phyloP scores from a whole-genome alignment of 2,888 invertebrate species.

The Baccha elongata region DNA sequence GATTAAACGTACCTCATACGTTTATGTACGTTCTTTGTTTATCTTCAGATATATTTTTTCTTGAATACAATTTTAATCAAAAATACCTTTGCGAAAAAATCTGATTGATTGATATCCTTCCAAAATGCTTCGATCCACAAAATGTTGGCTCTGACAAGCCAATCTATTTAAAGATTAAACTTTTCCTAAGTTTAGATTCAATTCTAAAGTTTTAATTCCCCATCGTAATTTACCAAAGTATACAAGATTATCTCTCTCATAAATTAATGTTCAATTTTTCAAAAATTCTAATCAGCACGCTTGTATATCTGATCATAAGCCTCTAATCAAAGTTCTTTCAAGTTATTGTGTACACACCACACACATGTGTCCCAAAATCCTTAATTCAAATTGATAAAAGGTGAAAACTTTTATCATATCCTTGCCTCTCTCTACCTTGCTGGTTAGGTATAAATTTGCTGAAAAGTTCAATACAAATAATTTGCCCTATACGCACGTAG shows the following conservation, averaged over 20 bases:
- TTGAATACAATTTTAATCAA: no score
- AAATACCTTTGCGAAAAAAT: no score
- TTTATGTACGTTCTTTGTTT: no score
- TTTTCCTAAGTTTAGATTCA: no score
- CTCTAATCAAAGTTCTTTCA: slow-evolving; percentile 45
- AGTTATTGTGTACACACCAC: slow-evolving; percentile 5
- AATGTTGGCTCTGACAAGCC: no score
- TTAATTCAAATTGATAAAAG: slow-evolving; percentile 33
- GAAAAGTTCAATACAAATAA: slow-evolving; percentile 61
- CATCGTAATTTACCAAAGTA: slow-evolving; percentile 1
- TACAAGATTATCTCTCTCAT: not conserved
- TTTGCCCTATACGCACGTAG: slow-evolving; percentile 3
- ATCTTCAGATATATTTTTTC: no score
- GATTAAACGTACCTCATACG: no score
- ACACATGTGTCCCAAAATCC: slow-evolving; percentile 8
- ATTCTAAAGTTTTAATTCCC: not conserved
- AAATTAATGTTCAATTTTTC: not conserved
- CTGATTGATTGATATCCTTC: no score
- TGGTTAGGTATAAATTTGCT: slow-evolving; percentile 48
- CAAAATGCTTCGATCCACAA: no score
- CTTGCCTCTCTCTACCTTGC: not conserved
- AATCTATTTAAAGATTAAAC: no score
- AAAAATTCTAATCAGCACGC: slow-evolving; percentile 34
- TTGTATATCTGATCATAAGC: slow-evolving; percentile 29
- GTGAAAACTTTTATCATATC: slow-evolving; percentile 21